These are phyloP conservation scores for Oegoconia quadripuncta DNA, from an alignment of 2,888 invertebrate genomes.

Conservation along the genomic window DNA sequence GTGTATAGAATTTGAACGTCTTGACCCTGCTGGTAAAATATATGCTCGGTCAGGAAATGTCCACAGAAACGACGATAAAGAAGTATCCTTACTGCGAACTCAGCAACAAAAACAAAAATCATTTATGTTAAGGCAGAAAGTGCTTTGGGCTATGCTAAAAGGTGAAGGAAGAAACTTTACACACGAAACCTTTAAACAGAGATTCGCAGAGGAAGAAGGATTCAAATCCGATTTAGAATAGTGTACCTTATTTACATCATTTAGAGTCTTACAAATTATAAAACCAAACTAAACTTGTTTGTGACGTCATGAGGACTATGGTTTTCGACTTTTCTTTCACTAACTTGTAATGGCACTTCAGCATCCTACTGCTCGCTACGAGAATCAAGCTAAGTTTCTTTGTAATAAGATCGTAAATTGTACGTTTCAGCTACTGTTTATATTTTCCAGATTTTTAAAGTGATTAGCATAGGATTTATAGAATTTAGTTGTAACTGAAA, in stretches of 20 bases:
- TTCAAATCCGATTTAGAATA: conserved; percentile 22
- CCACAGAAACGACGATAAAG: neutral
- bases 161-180: neutral
- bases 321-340: too few relatives aligned
- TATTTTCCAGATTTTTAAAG: too few relatives aligned
- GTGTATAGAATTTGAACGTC: conserved; percentile 16
- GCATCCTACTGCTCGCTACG: too few relatives aligned
- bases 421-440: too few relatives aligned
- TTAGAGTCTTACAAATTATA: too few relatives aligned
- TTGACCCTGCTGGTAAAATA: neutral
- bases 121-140: conserved; percentile 6
- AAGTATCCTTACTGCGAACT: neutral
- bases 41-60: neutral
- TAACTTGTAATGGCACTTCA: too few relatives aligned
- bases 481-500: too few relatives aligned
- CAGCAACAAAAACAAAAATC: neutral
- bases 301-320: too few relatives aligned
- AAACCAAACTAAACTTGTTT: too few relatives aligned
- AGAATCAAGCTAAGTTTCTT: too few relatives aligned
- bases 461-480: too few relatives aligned
- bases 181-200: conserved; percentile 1
- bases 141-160: conserved; percentile 4
- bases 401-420: too few relatives aligned
- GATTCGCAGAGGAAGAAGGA: conserved; percentile 14
- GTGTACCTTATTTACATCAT: conserved; percentile 18